phyloP scores from a whole-genome alignment of 2,888 invertebrate genomes.

The Conomelus anceps region DNA sequence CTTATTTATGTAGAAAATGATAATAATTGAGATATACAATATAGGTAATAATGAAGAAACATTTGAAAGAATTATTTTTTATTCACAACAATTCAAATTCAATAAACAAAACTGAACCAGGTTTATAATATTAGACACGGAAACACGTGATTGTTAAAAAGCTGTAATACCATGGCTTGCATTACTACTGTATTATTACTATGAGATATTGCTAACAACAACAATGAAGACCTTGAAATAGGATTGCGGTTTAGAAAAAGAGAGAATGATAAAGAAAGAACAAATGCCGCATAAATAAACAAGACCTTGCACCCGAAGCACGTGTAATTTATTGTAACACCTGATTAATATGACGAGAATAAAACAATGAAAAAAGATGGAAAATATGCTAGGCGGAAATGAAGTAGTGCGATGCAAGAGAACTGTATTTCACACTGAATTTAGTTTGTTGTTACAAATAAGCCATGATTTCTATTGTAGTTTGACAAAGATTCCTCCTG shows the following conservation, averaged over 20 bases:
- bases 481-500: too few species aligned
- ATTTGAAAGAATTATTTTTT: too few species aligned
- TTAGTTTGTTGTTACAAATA: too few species aligned
- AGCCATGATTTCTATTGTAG: too few species aligned
- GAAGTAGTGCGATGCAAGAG: background rate
- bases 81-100: too few species aligned
- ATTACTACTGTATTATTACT: background rate
- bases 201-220: background rate
- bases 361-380: background rate
- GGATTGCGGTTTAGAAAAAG: background rate
- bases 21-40: too few species aligned
- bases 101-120: background rate
- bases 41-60: too few species aligned
- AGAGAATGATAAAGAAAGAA: background rate
- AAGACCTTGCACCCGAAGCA: background rate
- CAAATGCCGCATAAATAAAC: background rate
- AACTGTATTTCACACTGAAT: background rate
- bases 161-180: background rate
- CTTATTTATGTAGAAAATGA: too few species aligned
- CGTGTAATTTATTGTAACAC: background rate
- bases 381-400: background rate
- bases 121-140: background rate
- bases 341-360: background rate
- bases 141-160: background rate
- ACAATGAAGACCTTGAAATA: background rate